Evolutionary conservation across 2,888 invertebrate genomes (phyloP), one percentile per base, ranked within the genome.

Genomic region (Leptinotarsa tumamoca): DNA sequence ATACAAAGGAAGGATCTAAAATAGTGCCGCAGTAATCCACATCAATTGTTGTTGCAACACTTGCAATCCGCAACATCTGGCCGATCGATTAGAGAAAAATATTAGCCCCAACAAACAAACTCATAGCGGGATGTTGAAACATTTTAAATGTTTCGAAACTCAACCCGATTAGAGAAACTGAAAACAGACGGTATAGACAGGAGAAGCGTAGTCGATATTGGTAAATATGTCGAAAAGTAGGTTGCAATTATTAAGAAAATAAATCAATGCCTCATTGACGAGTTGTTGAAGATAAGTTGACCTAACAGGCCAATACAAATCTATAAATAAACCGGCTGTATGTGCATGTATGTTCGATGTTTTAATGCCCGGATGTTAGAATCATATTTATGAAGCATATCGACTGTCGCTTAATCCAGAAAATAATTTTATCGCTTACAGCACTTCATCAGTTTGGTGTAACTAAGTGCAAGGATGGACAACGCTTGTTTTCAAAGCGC

Each of bases 161-260:
- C 10, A 33, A 33, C 17, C n/a, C 43, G 49, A 43, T 58, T 14
- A 14, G 27, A 70, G 70, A 70, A 70, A 70, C 33, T 58, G 61
- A 56, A 21, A 58, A 61, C 58, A 70, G 54, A 27, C 17, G 68
- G 23, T 15, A 23, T 50, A n/a, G 68, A 68, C 68, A 21, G 21
- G 33, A 68, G 10, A 27, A 18, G 58, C 17, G 43, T 33, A 43
- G 7, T 33, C 18, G 56, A 43, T 70, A 56, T 70, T 56, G 70
- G 17, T 70, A 58, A 70, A 70, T 70, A 50, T 49, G 70, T 70
- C 49, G 70, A 23, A 61, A 70, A 70, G 70, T 70, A 61, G 70
- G 70, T 70, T 70, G 70, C 56, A 43, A 61, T 70, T 70, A 58
- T 58, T 70, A 49, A 49, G 49, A 43, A 70, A 70, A 70, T 70